These are phyloP conservation scores for Amphiprion ocellaris DNA, from an alignment of 2,113 vertebrate species.

Conservation along the genomic window DNA sequence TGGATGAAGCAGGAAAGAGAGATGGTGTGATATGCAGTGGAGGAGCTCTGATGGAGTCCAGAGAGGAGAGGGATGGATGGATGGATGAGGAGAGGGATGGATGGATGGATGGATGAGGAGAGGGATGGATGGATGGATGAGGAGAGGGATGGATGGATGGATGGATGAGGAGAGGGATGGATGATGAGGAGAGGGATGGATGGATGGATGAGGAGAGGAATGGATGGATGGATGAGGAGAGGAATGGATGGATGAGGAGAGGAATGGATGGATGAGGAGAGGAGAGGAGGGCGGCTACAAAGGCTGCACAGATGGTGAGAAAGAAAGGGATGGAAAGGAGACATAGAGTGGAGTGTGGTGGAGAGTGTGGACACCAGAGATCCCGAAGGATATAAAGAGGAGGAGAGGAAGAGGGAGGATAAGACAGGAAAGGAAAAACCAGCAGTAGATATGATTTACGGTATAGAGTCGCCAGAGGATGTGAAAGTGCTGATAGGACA, in stretches of 20 bases:
- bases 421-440: constrained; percentile 15
- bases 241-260: not conserved
- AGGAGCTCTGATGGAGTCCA: constrained; percentile 87
- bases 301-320: constrained; percentile 29
- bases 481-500: constrained; percentile 60
- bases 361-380: constrained; percentile 47
- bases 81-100: not conserved
- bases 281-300: constrained; percentile 13
- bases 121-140: no score
- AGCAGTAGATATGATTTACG: constrained; percentile 38
- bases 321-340: constrained; percentile 24
- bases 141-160: no score
- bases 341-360: not conserved
- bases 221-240: not conserved
- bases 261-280: not conserved
- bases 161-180: not conserved
- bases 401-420: constrained; percentile 17
- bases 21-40: constrained; percentile 86
- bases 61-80: constrained; percentile 71
- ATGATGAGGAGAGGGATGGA: constrained; percentile 68
- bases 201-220: not conserved
- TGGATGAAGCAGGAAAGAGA: constrained; percentile 50
- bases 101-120: not conserved
- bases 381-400: constrained; percentile 42
- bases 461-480: constrained; percentile 48